Base-by-base conservation (phyloP, 2,113 vertebrate species). In the Ctenomys sociabilis region DNA sequence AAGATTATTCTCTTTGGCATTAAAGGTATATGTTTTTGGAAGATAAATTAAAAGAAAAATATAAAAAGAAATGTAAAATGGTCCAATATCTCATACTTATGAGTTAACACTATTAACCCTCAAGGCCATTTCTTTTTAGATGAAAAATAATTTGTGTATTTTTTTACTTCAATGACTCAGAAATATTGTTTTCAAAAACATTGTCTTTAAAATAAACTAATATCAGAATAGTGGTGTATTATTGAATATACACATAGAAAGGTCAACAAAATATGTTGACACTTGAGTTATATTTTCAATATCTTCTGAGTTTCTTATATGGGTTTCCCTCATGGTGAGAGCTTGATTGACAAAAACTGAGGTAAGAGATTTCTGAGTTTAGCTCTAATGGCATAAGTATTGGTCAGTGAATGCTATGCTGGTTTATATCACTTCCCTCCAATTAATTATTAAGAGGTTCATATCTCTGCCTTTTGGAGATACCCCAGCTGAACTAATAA, bases 21-120 rank as follows among this genome's bases (percentile, higher is more conserved):
- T 35, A 28, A 43, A 30, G 37, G 5, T 73, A 59, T 2, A n/a
- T 1, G 4, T 66, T 66, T 52, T 4, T n/a, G 64, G 24, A 30
- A 87, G 49, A 57, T 64, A 93, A 91, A 21, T 35, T 49, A 8
- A 72, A 89, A 94, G 24, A 95, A 95, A 88, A 40, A 1, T 24
- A 86, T 85, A 73, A 35, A 84, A 93, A 37, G 37, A 75, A 81
- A 68, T 17, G 64, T 35, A 13, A 93, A 93, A 54, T 88, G 24
- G 22, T 21, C n/a, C 7, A 35, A 24, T 63, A 64, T 70, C 16
- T 2, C 45, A 85, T 12, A 90, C 68, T 7, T 5, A 84, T 83
- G 21, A 70, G 32, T 19, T 95, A 81, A 45, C 35, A 68, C 59
- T 77, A 45, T 6, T 35, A 21, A 35, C 1, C 2, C 2, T 24